These are phyloP conservation scores for Chaenogobius annularis DNA, from an alignment of 2,113 vertebrate species.

Conservation along the genomic window DNA sequence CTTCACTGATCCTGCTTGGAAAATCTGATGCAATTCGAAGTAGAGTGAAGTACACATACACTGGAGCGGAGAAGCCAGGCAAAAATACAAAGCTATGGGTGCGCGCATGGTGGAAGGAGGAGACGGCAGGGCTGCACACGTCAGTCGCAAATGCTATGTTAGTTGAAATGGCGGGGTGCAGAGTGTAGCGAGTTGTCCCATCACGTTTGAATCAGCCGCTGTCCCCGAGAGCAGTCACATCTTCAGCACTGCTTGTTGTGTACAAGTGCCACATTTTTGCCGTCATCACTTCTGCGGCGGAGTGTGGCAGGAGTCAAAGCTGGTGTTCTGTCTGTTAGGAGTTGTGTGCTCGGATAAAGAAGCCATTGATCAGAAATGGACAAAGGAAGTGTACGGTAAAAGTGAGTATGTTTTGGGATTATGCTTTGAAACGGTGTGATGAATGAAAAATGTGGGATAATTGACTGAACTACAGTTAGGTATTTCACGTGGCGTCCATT, in stretches of 20 bases:
- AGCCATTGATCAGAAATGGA: neutral
- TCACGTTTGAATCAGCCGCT: constrained; percentile 51
- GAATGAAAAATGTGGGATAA: too few relatives aligned
- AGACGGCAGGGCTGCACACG: constrained; percentile 37
- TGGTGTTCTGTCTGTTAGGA: constrained; percentile 7
- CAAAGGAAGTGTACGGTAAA: neutral
- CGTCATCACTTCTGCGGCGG: constrained; percentile 64
- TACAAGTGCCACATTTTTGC: constrained; percentile 50
- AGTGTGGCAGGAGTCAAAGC: constrained; percentile 44
- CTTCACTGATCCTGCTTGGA: constrained; percentile 62
- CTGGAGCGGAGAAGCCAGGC: constrained; percentile 30
- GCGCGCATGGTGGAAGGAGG: neutral
- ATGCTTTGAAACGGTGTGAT: too few relatives aligned
- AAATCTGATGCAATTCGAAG: constrained; percentile 67
- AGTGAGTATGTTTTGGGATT: neutral
- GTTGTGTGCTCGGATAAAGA: neutral
- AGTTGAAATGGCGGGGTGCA: constrained; percentile 32
- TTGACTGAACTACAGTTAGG: too few relatives aligned
- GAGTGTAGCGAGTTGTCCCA: constrained; percentile 36
- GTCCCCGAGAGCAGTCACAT: constrained; percentile 52
- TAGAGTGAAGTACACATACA: constrained; percentile 42
- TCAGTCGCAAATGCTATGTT: constrained; percentile 39
- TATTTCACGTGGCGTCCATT: too few relatives aligned
- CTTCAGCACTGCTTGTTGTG: constrained; percentile 52
- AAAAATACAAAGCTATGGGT: constrained; percentile 15